Base-by-base conservation (phyloP, 1,140 invertebrate genomes). In the Bilobella aurantiaca region DNA sequence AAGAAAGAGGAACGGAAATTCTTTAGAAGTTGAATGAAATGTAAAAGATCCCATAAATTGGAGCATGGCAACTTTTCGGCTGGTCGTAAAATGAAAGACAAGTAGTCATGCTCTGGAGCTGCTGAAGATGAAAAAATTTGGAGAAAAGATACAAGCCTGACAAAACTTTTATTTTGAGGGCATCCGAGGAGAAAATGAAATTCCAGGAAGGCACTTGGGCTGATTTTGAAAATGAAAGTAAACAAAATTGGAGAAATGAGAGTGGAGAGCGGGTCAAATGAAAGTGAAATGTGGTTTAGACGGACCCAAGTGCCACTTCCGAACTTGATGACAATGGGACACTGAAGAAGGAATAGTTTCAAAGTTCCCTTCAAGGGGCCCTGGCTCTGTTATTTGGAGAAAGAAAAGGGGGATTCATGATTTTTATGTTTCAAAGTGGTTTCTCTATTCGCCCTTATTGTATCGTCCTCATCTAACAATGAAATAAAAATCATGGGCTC, bases 371-470 rank as follows among this genome's bases (percentile, higher is more conserved):
- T 62, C 34, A 42, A 42, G 60, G 31, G 14, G n/a, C n/a, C 32
- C n/a, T 47, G 60, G 31, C 12, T 59, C n/a, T 59, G 58, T 59
- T 28, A 47, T 2, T n/a, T 3, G 29, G 16, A 32, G 31, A 27
- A 63, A 18, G 49, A 53, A 53, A 23, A 18, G 23, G 30, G 31
- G 32, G 30, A 56, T 23, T 64, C 62, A 64, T 64, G 62, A 42
- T 65, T 65, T 65, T 63, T 61, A 61, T 61, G 27, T 61, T 53
- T 60, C 28, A 69, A 65, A 47, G 57, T 59, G 56, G 59, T 56
- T 53, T 28, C 23, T 29, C 65, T 65, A 70, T 70, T 63, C 61
- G 58, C 49, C 67, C 58, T 67, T 70, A 70, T 70, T 70, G 69
- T 70, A 63, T 65, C 69, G 64, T 70, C 65, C 67, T 66, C 69